Percentiles rank a stretch among this genome's conserved stretches.
Evolutionary conservation across 2,797 vertebrate genomes (phyloP).

Genomic region (Siniperca scherzeri): DNA sequence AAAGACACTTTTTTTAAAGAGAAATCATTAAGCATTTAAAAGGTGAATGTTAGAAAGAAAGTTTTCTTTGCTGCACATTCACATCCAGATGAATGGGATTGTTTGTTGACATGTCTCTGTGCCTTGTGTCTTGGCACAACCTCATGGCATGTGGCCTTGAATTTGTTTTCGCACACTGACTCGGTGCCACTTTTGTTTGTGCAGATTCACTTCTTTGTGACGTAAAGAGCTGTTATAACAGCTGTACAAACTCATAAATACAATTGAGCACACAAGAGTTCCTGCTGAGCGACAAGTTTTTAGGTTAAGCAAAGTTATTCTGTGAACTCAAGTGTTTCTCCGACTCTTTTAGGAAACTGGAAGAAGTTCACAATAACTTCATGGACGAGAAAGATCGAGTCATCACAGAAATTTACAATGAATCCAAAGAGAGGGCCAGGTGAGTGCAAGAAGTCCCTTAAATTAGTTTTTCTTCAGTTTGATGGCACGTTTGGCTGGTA

Average conservation of each 20-base stretch:
- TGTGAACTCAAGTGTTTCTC: conserved; percentile 39
- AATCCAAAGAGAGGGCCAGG: conserved; percentile 90
- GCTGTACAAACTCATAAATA: conserved; percentile 67
- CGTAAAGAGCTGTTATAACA: conserved; percentile 53
- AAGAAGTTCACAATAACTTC: conserved; percentile 88
- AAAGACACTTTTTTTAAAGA: neutral
- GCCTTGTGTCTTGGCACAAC: conserved; percentile 47
- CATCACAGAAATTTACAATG: conserved; percentile 90
- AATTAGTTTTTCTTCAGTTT: neutral
- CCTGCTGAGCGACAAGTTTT: conserved; percentile 14
- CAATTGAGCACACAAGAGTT: neutral
- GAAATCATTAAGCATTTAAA: neutral
- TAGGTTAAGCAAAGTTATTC: conserved; percentile 41
- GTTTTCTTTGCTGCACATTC: conserved; percentile 32
- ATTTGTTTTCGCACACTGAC: conserved; percentile 60
- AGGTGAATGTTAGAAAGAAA: neutral
- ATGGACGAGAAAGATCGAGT: conserved; percentile 90
- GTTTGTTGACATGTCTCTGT: conserved; percentile 29
- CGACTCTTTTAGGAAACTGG: conserved; percentile 84
- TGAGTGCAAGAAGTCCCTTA: conserved; percentile 60
- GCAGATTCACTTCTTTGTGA: conserved; percentile 51
- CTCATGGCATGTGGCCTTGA: conserved; percentile 19
- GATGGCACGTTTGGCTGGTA: neutral
- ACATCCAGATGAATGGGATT: conserved; percentile 23
- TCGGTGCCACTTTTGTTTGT: conserved; percentile 53